phyloP scores from a whole-genome alignment of 2,113 vertebrate genomes.

The Toxotes jaculatrix region DNA sequence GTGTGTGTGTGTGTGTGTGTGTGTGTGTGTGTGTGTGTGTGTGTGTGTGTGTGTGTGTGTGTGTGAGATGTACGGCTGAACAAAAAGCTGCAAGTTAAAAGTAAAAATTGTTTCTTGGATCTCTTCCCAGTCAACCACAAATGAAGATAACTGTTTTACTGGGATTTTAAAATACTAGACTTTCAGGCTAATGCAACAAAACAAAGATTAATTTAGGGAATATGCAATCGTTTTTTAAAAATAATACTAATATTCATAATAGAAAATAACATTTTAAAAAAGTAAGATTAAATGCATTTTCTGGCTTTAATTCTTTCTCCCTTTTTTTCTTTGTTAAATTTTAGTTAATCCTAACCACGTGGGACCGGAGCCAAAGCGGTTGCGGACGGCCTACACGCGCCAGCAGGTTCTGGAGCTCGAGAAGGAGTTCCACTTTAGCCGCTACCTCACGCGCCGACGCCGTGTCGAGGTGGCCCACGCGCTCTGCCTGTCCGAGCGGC shows the following conservation, averaged over 20 bases:
- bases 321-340: not conserved
- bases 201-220: not conserved
- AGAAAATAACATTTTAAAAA: not conserved
- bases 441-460: slow-evolving; percentile 80
- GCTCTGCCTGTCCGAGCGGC: slow-evolving; percentile 76
- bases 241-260: not conserved
- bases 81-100: slow-evolving; percentile 46
- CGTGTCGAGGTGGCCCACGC: slow-evolving; percentile 76
- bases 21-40: slow-evolving; percentile 15
- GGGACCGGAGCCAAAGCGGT: slow-evolving; percentile 78
- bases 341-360: slow-evolving; percentile 78
- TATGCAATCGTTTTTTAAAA: too few species aligned
- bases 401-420: slow-evolving; percentile 82
- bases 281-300: not conserved
- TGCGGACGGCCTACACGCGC: slow-evolving; percentile 81
- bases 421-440: slow-evolving; percentile 83
- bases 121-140: slow-evolving; percentile 17
- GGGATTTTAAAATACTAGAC: not conserved
- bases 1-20: slow-evolving; percentile 20
- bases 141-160: not conserved
- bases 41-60: slow-evolving; percentile 4
- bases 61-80: slow-evolving; percentile 17
- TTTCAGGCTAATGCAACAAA: not conserved
- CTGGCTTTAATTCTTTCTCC: not conserved
- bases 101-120: slow-evolving; percentile 43